Conservation (phyloP, 2,113 vertebrate genomes). For the Syrrhaptes paradoxus region DNA sequence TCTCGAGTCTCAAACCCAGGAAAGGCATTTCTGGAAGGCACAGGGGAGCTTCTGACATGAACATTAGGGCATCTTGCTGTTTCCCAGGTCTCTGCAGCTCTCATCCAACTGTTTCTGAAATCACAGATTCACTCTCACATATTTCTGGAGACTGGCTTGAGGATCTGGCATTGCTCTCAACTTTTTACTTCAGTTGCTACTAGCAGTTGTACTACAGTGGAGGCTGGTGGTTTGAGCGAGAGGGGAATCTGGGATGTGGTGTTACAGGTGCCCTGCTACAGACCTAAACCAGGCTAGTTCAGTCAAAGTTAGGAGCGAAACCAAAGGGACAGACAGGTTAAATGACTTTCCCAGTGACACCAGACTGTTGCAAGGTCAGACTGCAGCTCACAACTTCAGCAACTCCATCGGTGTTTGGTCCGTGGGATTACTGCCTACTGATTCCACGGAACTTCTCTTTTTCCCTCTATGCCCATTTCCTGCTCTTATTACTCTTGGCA, state of each 20-base stretch:
- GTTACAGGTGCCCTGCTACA: neutral
- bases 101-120: neutral
- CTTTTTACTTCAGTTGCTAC: neutral
- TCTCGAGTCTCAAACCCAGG: neutral
- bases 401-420: rapidly evolving
- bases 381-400: neutral
- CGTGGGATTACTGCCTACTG: neutral
- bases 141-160: neutral
- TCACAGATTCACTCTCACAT: neutral
- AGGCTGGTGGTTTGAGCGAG: neutral
- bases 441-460: neutral
- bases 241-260: neutral
- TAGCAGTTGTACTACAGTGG: neutral
- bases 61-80: neutral
- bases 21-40: neutral
- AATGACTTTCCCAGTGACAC: neutral
- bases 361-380: rapidly evolving
- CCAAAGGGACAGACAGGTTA: neutral
- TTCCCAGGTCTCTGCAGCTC: neutral
- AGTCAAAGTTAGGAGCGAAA: neutral
- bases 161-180: neutral
- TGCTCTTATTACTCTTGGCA: constrained; percentile 27
- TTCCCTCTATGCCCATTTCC: constrained; percentile 6
- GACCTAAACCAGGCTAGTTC: neutral
- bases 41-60: neutral